Evolutionary conservation across 2,888 invertebrate species (phyloP), one percentile per base, ranked within the genome.

Genomic region (Syritta pipiens): DNA sequence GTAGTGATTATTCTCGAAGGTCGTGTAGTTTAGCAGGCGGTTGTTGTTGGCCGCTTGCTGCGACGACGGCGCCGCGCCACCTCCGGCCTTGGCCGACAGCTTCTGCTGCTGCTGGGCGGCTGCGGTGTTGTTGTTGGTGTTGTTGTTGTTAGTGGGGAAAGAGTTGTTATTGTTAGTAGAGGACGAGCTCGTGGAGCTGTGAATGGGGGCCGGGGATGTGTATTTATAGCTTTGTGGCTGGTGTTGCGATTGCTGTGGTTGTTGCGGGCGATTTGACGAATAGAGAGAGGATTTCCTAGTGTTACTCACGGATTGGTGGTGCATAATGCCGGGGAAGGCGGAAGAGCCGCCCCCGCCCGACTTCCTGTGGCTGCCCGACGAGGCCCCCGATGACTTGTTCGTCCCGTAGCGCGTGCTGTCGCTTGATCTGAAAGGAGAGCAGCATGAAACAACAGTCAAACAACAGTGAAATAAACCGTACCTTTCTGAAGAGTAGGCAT

Each of bases 401-500:
- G 89, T 89, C 71, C 89, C 89, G 83, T 92, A 91, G 86, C 91
- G 90, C 86, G 92, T 90, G 88, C 92, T 90, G 89, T 91, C 93
- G 86, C 92, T 88, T 87, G 91, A 89, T 90, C 91, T 88, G 65
- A 3, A 67, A 32, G 5, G 89, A 88, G 68, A 83, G 24, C 3
- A 14, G 3, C 2, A 1, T 1, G 37, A 17, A 2, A 5, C 14
- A 14, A 6, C 1, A 3, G 14, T 17, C 2, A 17, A 1, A 7
- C 2, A 9, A 1, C 0, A 32, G 32, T 9, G 3, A 32, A 12
- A 17, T 10, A 2, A 9, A 37, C 14, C 3, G 22, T 87, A 93
- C 93, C 93, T 91, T 88, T 93, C 93, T 24, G 92, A 93, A 79
- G 92, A 92, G 87, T 93, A 93, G 30, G 93, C 92, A 86, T 93